phyloP scores from a whole-genome alignment of 2,888 invertebrate species.

The Nephrotoma guestfalica region DNA sequence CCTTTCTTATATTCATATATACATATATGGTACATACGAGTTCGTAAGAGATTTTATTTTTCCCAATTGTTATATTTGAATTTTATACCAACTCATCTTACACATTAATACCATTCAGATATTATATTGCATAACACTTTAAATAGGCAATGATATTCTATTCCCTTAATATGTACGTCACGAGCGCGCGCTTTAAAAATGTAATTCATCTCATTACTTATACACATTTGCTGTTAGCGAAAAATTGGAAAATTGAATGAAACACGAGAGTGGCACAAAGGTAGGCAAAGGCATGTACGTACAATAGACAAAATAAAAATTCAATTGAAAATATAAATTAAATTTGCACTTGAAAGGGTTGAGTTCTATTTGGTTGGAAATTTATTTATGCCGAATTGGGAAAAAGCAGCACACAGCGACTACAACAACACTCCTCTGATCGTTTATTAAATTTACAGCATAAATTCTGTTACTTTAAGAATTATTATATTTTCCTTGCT shows the following conservation, averaged over 20 bases:
- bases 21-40: not conserved
- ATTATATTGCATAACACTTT: not conserved
- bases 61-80: not conserved
- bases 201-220: not conserved
- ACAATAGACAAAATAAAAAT: not conserved
- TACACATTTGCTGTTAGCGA: not conserved
- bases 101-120: not conserved
- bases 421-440: not conserved
- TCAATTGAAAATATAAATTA: not conserved
- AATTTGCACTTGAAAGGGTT: not conserved
- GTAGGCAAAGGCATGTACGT: not conserved
- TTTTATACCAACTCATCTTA: not conserved
- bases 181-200: not conserved
- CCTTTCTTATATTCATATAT: not conserved
- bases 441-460: not conserved
- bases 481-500: not conserved
- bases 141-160: not conserved
- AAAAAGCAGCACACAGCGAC: not conserved
- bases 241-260: not conserved
- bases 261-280: not conserved
- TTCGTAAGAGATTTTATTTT: not conserved
- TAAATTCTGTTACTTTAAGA: not conserved
- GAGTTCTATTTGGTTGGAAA: not conserved
- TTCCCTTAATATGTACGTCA: not conserved
- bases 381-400: not conserved